Conservation (phyloP, 2,113 vertebrate genomes). For the Xenus cinereus region DNA sequence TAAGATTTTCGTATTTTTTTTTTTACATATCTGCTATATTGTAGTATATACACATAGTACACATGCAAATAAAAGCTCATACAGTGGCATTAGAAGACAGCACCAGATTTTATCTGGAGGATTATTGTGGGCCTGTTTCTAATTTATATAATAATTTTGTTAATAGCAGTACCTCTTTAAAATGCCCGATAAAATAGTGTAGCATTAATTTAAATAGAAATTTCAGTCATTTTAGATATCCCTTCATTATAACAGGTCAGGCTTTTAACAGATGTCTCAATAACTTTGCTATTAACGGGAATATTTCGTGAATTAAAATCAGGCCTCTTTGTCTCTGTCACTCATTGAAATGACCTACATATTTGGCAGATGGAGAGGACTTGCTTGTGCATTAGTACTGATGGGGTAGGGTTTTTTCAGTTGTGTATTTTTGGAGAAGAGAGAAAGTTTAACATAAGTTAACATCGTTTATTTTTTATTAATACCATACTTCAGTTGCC, state of each 20-base stretch:
- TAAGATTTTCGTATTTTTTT: not conserved
- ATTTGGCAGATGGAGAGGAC: constrained; percentile 62
- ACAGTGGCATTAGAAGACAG: not conserved
- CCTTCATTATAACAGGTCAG: constrained; percentile 56
- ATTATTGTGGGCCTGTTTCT: constrained; percentile 46
- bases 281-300: constrained; percentile 61
- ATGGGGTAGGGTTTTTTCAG: constrained; percentile 19
- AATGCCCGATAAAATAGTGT: constrained; percentile 38
- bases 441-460: constrained; percentile 61
- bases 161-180: constrained; percentile 50
- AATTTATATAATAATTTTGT: constrained; percentile 61
- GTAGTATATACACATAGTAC: not conserved
- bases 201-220: constrained; percentile 60
- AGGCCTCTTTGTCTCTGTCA: constrained; percentile 58
- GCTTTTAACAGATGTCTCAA: constrained; percentile 64
- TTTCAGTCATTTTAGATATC: constrained; percentile 33
- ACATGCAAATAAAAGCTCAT: not conserved
- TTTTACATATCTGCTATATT: not conserved
- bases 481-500: constrained; percentile 51
- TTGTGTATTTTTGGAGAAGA: constrained; percentile 51
- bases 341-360: constrained; percentile 58
- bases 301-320: constrained; percentile 67
- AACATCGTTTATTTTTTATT: constrained; percentile 67
- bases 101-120: constrained; percentile 52
- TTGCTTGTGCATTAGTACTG: constrained; percentile 48